Conservation (phyloP, 2,113 vertebrate genomes). For the Entomyzon cyanotis region DNA sequence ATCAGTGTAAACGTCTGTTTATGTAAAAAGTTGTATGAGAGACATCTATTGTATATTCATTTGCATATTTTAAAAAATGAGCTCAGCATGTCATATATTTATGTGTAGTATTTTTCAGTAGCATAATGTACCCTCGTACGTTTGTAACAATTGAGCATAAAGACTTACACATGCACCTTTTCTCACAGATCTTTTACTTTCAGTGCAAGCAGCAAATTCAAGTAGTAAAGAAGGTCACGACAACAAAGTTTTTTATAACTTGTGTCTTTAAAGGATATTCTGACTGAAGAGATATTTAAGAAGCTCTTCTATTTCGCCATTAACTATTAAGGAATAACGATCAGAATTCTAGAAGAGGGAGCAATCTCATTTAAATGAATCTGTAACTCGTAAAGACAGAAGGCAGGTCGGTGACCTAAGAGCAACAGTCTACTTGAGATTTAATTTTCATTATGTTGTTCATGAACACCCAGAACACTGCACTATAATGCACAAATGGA, state of each 20-base stretch:
- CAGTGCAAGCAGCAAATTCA: slow-evolving; percentile 78
- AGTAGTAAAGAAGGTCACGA: slow-evolving; percentile 72
- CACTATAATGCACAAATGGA: slow-evolving; percentile 99
- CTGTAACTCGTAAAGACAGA: slow-evolving; percentile 73
- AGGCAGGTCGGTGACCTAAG: slow-evolving; percentile 79
- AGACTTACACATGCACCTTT: slow-evolving; percentile 67
- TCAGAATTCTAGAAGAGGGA: slow-evolving; percentile 72
- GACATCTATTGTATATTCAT: not conserved
- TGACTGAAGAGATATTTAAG: slow-evolving; percentile 67
- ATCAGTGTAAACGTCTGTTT: not conserved
- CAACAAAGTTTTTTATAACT: slow-evolving; percentile 72
- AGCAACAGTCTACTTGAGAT: slow-evolving; percentile 75
- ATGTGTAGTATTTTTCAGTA: not conserved
- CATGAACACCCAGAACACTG: slow-evolving; percentile 89
- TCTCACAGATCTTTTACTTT: slow-evolving; percentile 74
- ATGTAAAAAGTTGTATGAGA: not conserved
- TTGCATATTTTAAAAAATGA: not conserved
- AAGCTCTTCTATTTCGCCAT: slow-evolving; percentile 64
- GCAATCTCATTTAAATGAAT: slow-evolving; percentile 63
- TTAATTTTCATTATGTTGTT: slow-evolving; percentile 94
- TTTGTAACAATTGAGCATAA: slow-evolving; percentile 47
- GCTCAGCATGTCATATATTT: not conserved
- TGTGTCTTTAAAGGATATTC: slow-evolving; percentile 75
- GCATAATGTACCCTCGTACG: slow-evolving; percentile 23
- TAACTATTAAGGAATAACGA: slow-evolving; percentile 69